Evolutionary conservation across 2,888 invertebrate genomes (phyloP), one percentile per base, ranked within the genome.

Genomic region (Lysandra bellargus): DNA sequence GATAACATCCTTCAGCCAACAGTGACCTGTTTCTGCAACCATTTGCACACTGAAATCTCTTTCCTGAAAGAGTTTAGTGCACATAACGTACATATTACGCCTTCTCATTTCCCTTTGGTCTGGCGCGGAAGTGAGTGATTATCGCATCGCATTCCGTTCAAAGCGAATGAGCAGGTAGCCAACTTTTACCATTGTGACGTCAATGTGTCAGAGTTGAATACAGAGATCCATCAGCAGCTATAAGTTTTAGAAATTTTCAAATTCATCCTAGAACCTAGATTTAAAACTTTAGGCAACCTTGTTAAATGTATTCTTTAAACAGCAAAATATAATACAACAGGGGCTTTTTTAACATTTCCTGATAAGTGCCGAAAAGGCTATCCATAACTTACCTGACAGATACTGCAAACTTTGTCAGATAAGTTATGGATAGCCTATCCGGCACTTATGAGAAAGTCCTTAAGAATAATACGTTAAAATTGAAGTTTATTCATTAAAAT

Each of bases 101-200:
- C 12, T 33, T 37, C 37, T 33, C 69, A 69, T 69, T 69, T 69
- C 69, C 69, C 69, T 69, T 69, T 69, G 69, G 69, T 69, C 69
- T 69, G 69, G 69, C 33, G 33, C 69, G 69, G 33, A 69, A 69
- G 69, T 37, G 69, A 5, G 33, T 1, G 69, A 69, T 69, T 69
- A 69, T 69, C 69, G 69, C 69, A 14, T 14, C 69, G 69, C 69
- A 69, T 69, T 37, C 69, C 69, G 69, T 64, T 44, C 53, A 72
- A 69, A 72, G 49, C 33, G 49, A 78, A 69, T 30, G 64, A 78
- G 44, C 78, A 33, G 78, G 69, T 78, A 30, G 61, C 14, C 33
- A 23, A 78, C 78, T 78, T 78, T 78, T 78, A 78, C 78, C 78
- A 72, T 78, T 78, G 78, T 72, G 64, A 72, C 72, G 78, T 72